A percentile compares a stretch with the other conserved stretches of the same genome.
Evolutionary conservation across 2,888 invertebrate species (phyloP).

Genomic region (Ligdia adustata): DNA sequence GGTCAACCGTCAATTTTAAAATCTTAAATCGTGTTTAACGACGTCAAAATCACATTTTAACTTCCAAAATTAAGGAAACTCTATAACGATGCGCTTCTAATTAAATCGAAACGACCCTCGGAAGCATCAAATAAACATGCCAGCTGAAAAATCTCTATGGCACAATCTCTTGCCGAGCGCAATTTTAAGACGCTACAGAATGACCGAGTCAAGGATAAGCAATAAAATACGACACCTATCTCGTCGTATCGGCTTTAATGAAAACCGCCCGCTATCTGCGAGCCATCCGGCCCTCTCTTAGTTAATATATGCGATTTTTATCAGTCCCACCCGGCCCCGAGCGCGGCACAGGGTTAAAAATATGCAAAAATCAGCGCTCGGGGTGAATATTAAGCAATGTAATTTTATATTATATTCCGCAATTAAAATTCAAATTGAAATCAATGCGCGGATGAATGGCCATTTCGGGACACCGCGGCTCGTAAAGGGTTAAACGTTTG

Average conservation of each 20-base stretch:
- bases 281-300: conserved; percentile 56
- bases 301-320: conserved; percentile 79
- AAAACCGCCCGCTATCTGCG: conserved; percentile 65
- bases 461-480: conserved; percentile 31
- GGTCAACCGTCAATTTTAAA: background rate
- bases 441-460: conserved; percentile 77
- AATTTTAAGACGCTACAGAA: conserved; percentile 50
- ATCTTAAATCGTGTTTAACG: conserved; percentile 8
- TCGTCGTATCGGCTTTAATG: conserved; percentile 70
- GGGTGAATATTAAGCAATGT: conserved; percentile 83
- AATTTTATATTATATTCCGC: conserved; percentile 82
- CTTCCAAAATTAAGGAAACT: conserved; percentile 24
- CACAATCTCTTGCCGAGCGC: conserved; percentile 46
- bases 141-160: conserved; percentile 43
- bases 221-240: conserved; percentile 71
- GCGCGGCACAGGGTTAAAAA: conserved; percentile 70
- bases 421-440: conserved; percentile 85
- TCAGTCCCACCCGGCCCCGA: conserved; percentile 59
- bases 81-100: conserved; percentile 26
- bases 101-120: conserved; percentile 41
- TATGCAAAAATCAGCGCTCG: conserved; percentile 79
- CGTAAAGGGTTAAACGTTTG: background rate
- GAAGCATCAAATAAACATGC: conserved; percentile 49
- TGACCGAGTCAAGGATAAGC: conserved; percentile 51
- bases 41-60: conserved; percentile 10